A percentile compares a stretch with the other conserved stretches of the same genome.
Conservation (phyloP, 2,888 invertebrate species). For the Philereme transversata region DNA sequence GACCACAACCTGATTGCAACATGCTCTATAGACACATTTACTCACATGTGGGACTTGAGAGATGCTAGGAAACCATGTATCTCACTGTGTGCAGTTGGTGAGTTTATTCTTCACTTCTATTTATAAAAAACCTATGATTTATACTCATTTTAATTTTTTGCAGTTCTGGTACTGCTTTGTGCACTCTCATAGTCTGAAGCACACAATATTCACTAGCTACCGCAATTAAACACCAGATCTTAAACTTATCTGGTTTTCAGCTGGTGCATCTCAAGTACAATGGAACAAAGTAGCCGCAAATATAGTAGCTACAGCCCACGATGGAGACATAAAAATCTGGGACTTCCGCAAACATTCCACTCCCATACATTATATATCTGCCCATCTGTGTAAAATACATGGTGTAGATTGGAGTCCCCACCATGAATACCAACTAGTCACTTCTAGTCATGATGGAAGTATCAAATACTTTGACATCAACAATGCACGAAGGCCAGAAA, state of each 20-base stretch:
- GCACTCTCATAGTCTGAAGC: too few relatives aligned
- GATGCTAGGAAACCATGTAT: conserved; percentile 92
- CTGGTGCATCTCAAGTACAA: conserved; percentile 96
- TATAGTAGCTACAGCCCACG: conserved; percentile 96
- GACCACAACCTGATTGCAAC: conserved; percentile 86
- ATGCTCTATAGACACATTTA: conserved; percentile 96
- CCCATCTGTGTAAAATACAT: conserved; percentile 94
- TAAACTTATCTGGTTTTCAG: conserved; percentile 63
- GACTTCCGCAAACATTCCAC: conserved; percentile 94
- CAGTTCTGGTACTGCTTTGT: not conserved
- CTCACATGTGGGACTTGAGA: conserved; percentile 96
- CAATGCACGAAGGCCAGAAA: conserved; percentile 93
- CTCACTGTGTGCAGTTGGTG: conserved; percentile 95
- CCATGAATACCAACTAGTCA: conserved; percentile 92
- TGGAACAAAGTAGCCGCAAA: conserved; percentile 95
- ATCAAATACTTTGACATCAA: conserved; percentile 97
- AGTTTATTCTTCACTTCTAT: conserved; percentile 42
- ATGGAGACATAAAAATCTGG: conserved; percentile 98
- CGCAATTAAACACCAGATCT: not conserved
- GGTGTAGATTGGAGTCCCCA: conserved; percentile 97
- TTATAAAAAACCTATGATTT: too few relatives aligned
- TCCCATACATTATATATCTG: conserved; percentile 96
- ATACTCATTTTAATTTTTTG: not conserved
- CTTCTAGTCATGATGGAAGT: conserved; percentile 97
- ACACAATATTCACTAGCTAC: too few relatives aligned